Evolutionary conservation across 1,140 invertebrate genomes (phyloP).

Genomic region (Zophobas morio): DNA sequence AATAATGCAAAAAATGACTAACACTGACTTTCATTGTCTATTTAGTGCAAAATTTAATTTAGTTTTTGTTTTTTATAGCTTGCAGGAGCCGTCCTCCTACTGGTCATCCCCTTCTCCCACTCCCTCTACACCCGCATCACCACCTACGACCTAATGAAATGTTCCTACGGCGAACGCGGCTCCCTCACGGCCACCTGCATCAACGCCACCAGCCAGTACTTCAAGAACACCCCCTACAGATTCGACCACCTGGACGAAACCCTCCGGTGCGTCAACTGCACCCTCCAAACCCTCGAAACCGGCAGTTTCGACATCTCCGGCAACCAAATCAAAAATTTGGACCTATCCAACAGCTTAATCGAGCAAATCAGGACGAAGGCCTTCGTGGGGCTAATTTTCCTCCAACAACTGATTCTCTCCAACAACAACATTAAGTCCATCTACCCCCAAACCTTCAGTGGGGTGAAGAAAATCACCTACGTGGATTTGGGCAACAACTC

Average conservation of each 20-base stretch:
- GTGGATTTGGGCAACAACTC: constrained; percentile 61
- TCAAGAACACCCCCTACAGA: constrained; percentile 62
- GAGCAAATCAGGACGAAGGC: constrained; percentile 54
- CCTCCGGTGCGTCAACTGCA: constrained; percentile 62
- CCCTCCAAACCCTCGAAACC: constrained; percentile 56
- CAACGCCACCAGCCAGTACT: constrained; percentile 62
- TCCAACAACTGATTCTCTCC: constrained; percentile 58
- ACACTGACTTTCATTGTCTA: no score
- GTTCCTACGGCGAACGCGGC: constrained; percentile 64
- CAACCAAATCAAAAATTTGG: constrained; percentile 62
- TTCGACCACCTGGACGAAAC: constrained; percentile 66
- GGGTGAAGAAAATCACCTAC: constrained; percentile 60
- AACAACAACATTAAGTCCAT: constrained; percentile 62
- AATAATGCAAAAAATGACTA: no score
- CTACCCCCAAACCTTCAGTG: constrained; percentile 60
- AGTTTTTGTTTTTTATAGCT: constrained; percentile 8
- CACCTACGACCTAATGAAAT: constrained; percentile 57
- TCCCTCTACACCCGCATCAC: not conserved
- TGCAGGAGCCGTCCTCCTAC: not conserved
- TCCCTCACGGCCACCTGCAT: constrained; percentile 65
- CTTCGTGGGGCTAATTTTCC: constrained; percentile 64
- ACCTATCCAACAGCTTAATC: constrained; percentile 59
- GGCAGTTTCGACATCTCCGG: constrained; percentile 64
- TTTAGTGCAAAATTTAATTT: not conserved
- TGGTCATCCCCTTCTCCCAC: not conserved